These are phyloP conservation scores for Ceyx cyanopectus DNA, from an alignment of 2,113 vertebrate genomes.

Conservation along the genomic window DNA sequence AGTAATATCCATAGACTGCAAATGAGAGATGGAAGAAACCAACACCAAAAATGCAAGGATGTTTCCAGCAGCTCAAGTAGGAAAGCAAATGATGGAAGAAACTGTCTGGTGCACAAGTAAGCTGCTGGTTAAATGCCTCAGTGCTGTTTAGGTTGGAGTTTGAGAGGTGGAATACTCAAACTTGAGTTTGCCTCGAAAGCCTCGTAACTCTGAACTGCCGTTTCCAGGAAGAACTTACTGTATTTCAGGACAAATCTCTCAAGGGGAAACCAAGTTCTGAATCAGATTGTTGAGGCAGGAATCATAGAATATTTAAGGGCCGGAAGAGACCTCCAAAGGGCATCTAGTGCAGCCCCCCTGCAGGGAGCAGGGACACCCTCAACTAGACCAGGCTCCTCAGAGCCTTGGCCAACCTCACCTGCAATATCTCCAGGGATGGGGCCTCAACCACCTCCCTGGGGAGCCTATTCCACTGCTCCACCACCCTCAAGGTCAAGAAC, in stretches of 20 bases:
- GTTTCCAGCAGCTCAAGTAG: not conserved
- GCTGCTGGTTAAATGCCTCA: fast-evolving
- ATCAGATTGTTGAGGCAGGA: not conserved
- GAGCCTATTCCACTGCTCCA: too few relatives aligned
- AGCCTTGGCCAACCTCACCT: too few relatives aligned
- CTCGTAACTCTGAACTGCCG: not conserved
- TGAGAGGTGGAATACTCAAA: not conserved
- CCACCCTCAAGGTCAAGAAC: too few relatives aligned
- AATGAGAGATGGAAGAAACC: not conserved
- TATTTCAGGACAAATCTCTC: not conserved
- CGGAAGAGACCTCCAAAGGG: too few relatives aligned
- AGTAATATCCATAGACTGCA: not conserved
- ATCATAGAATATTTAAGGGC: too few relatives aligned
- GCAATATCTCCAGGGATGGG: too few relatives aligned
- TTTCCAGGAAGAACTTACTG: not conserved
- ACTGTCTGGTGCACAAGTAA: not conserved
- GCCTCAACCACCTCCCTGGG: too few relatives aligned
- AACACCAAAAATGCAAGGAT: not conserved
- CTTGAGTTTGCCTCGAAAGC: not conserved
- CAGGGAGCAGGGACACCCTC: too few relatives aligned
- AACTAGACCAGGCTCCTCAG: too few relatives aligned
- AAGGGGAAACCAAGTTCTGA: not conserved
- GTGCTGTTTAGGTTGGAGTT: not conserved
- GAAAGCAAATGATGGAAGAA: not conserved
- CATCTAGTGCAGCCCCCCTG: too few relatives aligned